Conservation (phyloP, 92 coral and sea anemone species). For the Plumapathes pennacea region DNA sequence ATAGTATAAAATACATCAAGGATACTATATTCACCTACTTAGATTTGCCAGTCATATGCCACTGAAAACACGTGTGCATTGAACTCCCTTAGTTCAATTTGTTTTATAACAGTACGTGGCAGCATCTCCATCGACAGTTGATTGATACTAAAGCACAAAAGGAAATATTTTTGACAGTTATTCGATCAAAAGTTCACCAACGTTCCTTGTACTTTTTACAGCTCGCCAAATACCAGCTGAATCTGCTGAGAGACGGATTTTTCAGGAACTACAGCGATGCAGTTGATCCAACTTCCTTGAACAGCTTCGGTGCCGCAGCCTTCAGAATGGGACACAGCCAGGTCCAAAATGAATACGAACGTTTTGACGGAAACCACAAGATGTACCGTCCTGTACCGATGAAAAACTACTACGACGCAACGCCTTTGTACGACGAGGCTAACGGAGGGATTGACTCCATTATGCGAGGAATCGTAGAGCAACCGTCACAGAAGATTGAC, state of each 20-base stretch:
- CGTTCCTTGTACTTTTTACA: no score
- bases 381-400: not conserved
- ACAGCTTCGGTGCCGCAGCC: constrained; percentile 55
- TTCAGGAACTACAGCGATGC: constrained; percentile 17
- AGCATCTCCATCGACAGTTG: no score
- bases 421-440: constrained; percentile 6
- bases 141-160: no score
- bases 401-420: constrained; percentile 10
- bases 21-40: no score
- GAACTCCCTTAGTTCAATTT: no score
- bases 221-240: no score
- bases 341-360: constrained; percentile 22
- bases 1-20: no score
- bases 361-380: constrained; percentile 15
- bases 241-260: constrained; percentile 1
- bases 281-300: constrained; percentile 25
- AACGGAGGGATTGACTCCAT: constrained; percentile 22
- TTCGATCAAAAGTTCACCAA: no score
- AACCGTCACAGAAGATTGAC: constrained; percentile 4
- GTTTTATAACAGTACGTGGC: no score
- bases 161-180: no score
- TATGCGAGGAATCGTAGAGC: constrained; percentile 7
- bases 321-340: constrained; percentile 51
- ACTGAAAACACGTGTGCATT: no score
- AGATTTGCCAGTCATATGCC: no score